Base-by-base conservation (phyloP, 2,888 invertebrate genomes). In the Nomada fabriciana region DNA sequence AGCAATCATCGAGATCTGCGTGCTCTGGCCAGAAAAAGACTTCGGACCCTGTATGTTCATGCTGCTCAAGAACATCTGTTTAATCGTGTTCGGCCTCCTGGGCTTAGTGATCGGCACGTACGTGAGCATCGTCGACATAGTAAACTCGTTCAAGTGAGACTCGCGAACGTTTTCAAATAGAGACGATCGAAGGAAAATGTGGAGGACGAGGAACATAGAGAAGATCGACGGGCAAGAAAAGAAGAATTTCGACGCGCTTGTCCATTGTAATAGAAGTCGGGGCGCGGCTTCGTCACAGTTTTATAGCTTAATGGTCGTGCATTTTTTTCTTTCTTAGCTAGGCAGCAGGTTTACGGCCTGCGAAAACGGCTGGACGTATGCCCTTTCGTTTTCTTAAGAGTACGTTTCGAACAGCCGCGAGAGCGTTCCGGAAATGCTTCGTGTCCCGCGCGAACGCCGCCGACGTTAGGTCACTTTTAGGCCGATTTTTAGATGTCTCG, bases 1-100 rank as follows among this genome's bases (percentile, higher is more conserved):
- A 29, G 97, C 97, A 1, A 95, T 97, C 47, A 96, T 97, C 88
- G 96, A 97, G 89, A 94, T 97, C 59, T 96, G 97, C 90, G 96
- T 97, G 0, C 94, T 96, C 80, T 97, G 96, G 95, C 95, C 96
- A 0, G 94, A 95, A 86, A 94, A 95, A 29, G 94, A 95, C 20
- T 93, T 95, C n/a, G 95, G 96, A 0, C 94, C 94, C 68, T 92
- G 90, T 82, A 93, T 93, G 67, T 87, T 93, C 84, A 92, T 94
- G 47, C 88, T 95, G 11, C 89, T 94, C 85, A 95, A 95, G 88
- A 94, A 95, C 87, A 88, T 95, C 1, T 72, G 94, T 2, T 91
- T 95, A 43, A 95, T 95, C 61, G 71, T 95, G 2, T 94, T 95
- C 78, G 95, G 95, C 0, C 87, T 95, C 18, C 86, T 95, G 7